phyloP scores from a whole-genome alignment of 2,888 invertebrate genomes.

The Frankliniella fusca region DNA sequence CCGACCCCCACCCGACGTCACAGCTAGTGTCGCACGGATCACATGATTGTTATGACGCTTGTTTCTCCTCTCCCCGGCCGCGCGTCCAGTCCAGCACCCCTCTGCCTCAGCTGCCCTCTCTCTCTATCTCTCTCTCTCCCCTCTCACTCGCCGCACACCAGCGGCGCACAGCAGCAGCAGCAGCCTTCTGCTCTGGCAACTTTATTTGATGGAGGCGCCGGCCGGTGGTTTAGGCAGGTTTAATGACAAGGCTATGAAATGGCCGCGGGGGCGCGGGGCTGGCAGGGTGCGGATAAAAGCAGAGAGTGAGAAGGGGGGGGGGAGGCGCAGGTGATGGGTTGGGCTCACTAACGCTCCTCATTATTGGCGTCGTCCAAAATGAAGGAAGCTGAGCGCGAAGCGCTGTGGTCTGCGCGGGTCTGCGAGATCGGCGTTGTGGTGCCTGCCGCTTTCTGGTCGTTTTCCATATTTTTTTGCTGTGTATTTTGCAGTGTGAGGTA shows the following conservation, averaged over 20 bases:
- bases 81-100: background rate
- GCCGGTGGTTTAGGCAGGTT: background rate
- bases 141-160: background rate
- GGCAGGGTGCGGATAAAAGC: background rate
- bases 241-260: constrained; percentile 1
- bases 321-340: background rate
- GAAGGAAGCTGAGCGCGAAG: background rate
- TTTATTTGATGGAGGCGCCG: constrained; percentile 20
- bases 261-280: background rate
- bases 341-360: no score
- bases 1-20: background rate
- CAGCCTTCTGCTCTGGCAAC: background rate
- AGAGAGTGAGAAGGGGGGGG: background rate
- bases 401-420: no score
- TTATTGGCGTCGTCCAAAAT: background rate
- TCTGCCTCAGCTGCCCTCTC: background rate
- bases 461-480: no score
- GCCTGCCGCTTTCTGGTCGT: no score
- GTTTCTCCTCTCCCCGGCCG: background rate
- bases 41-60: constrained; percentile 12
- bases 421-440: no score
- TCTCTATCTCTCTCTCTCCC: background rate
- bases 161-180: background rate
- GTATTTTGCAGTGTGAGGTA: no score
- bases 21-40: background rate